Evolutionary conservation across 2,888 invertebrate genomes (phyloP), one percentile per base, ranked within the genome.

Genomic region (Dorcus hopei): DNA sequence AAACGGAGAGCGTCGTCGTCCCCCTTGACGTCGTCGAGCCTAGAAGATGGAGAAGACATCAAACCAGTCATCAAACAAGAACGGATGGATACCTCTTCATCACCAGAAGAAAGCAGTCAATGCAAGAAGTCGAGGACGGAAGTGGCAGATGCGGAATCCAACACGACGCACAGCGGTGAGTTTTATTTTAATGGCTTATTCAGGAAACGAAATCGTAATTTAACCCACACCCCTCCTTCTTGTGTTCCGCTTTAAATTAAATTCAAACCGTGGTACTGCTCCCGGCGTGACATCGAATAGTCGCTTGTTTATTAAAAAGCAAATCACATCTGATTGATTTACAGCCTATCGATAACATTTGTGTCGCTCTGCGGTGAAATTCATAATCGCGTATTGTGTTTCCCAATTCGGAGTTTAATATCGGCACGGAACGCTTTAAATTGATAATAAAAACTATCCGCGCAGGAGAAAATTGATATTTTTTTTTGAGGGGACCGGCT

Each of bases 151-250:
- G 93, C 93, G 49, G 93, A 93, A 78, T 91, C 93, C 38, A 94
- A 94, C 76, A 94, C 94, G 58, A 89, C 91, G 80, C 91, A 92
- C 79, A 92, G 93, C 81, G 94, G 94, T 94, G 79, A 89, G 89
- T 82, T 58, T 14, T 33, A 45, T 14, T 9, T n/a, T 9, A 45
- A 11, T n/a, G 11, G 26, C 47, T 26, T n/a, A 39, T 38, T 19
- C 16, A 49, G 9, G 11, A 38, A 33, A 50, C 38, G 6, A 11
- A 14, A 38, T 38, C 19, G 38, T 50, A 38, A 14, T 11, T 50
- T 19, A 50, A 50, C 16, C 19, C 9, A 50, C 50, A 38, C 50
- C 50, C n/a, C 50, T 38, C 33, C 39, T 38, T 19, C 19, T 26
- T 49, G 7, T 47, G 19, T 47, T 47, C 16, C n/a, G 26, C 14